Evolutionary conservation across 2,797 vertebrate genomes (phyloP).

Genomic region (Sphenopsis melanotis): DNA sequence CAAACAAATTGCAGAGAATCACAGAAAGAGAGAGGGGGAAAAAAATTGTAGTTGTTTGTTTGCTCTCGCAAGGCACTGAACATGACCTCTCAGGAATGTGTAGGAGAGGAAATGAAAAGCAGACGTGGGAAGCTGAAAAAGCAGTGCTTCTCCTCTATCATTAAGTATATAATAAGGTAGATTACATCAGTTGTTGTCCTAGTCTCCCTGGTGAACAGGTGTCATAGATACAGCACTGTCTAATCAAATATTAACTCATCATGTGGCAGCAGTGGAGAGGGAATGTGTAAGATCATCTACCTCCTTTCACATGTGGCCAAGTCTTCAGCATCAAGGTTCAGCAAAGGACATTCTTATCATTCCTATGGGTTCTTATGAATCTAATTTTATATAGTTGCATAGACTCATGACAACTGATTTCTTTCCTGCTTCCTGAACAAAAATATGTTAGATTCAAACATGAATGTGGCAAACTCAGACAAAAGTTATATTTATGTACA

Average conservation of each 20-base stretch:
- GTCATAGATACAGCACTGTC: constrained; percentile 57
- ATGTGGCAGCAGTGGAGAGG: constrained; percentile 26
- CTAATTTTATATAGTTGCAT: neutral
- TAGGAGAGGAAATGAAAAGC: constrained; percentile 69
- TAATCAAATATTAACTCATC: constrained; percentile 68
- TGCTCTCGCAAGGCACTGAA: constrained; percentile 47
- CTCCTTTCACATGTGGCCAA: neutral
- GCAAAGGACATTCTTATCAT: constrained; percentile 22
- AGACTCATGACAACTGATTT: neutral
- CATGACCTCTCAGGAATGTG: constrained; percentile 63
- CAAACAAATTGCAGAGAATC: neutral
- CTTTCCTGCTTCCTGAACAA: neutral
- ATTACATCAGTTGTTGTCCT: constrained; percentile 64
- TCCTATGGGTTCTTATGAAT: neutral
- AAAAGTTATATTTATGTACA: neutral
- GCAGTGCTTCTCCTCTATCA: constrained; percentile 57
- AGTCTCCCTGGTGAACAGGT: constrained; percentile 65
- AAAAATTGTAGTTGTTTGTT: constrained; percentile 38
- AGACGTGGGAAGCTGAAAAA: constrained; percentile 64
- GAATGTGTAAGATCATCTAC: constrained; percentile 11
- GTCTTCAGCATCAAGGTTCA: neutral
- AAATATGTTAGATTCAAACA: neutral
- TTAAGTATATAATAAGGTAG: constrained; percentile 64
- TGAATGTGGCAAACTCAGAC: neutral
- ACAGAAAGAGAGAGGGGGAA: neutral